Percentiles rank a stretch among this genome's conserved stretches.
These are phyloP conservation scores for Phenganax stokvisi DNA, from an alignment of 92 coral and sea anemone species.

Conservation along the genomic window DNA sequence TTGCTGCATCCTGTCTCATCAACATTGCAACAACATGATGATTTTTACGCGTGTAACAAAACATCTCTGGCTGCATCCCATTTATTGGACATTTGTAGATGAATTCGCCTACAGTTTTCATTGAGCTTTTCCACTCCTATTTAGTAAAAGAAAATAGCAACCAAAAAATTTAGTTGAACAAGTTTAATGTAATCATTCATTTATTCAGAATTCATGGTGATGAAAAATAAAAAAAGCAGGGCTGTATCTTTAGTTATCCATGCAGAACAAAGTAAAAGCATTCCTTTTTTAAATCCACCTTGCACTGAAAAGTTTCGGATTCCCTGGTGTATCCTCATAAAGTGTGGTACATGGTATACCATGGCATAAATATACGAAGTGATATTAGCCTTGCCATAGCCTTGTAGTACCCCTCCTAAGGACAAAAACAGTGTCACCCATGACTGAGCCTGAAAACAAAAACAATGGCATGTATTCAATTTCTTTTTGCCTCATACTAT, in stretches of 20 bases:
- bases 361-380: conserved; percentile 48
- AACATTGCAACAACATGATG: no score
- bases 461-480: background rate
- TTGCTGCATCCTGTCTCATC: no score
- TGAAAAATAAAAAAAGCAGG: background rate
- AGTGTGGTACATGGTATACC: conserved; percentile 51
- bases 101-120: conserved; percentile 53
- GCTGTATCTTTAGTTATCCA: background rate
- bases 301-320: conserved; percentile 48
- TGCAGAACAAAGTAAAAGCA: conserved; percentile 7
- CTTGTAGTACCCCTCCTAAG: conserved; percentile 36
- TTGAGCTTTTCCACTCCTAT: conserved; percentile 52
- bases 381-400: conserved; percentile 39
- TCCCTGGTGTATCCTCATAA: conserved; percentile 45
- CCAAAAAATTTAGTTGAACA: background rate
- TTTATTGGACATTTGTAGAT: conserved; percentile 51
- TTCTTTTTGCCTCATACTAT: conserved; percentile 8
- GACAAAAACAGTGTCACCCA: conserved; percentile 48
- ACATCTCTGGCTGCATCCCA: conserved; percentile 68
- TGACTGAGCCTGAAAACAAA: conserved; percentile 38
- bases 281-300: conserved; percentile 49
- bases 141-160: background rate
- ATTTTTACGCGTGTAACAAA: no score
- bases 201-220: background rate
- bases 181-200: background rate